Evolutionary conservation across 2,797 vertebrate genomes (phyloP).

Genomic region (Falco biarmicus): DNA sequence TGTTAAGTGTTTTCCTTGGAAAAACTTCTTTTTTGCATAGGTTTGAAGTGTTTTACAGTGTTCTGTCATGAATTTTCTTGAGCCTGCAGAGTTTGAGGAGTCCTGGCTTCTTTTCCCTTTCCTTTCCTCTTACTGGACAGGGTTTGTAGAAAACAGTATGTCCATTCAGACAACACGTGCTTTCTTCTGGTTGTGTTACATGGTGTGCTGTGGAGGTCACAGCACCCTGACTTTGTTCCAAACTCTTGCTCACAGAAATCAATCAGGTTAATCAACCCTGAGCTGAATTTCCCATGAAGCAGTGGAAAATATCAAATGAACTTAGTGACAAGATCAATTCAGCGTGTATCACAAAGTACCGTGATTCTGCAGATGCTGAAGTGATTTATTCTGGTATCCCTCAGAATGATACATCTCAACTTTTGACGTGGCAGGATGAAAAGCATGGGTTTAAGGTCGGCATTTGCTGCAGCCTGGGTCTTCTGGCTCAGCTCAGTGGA

Average conservation of each 20-base stretch:
- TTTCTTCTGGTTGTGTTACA: neutral
- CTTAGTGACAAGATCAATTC: neutral
- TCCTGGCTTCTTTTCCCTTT: neutral
- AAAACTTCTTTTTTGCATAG: neutral
- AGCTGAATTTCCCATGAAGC: neutral
- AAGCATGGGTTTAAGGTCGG: neutral
- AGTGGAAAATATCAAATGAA: neutral
- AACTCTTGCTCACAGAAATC: neutral
- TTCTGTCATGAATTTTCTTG: neutral
- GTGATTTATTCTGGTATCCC: neutral
- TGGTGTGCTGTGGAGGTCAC: neutral
- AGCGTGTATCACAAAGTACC: neutral
- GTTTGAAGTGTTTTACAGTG: neutral
- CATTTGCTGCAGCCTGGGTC: neutral
- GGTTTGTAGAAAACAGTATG: accelerated
- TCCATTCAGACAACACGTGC: neutral
- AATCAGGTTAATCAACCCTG: neutral
- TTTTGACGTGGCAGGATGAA: neutral
- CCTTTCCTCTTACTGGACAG: neutral
- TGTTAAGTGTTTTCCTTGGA: neutral
- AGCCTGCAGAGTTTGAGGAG: neutral
- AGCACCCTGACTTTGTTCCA: neutral
- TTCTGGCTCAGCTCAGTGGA: neutral
- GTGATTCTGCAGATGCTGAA: neutral
- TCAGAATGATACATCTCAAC: neutral